Percentiles rank a stretch among this genome's conserved stretches.
phyloP scores from a whole-genome alignment of 2,113 vertebrate species.

The Phyllostomus hastatus region DNA sequence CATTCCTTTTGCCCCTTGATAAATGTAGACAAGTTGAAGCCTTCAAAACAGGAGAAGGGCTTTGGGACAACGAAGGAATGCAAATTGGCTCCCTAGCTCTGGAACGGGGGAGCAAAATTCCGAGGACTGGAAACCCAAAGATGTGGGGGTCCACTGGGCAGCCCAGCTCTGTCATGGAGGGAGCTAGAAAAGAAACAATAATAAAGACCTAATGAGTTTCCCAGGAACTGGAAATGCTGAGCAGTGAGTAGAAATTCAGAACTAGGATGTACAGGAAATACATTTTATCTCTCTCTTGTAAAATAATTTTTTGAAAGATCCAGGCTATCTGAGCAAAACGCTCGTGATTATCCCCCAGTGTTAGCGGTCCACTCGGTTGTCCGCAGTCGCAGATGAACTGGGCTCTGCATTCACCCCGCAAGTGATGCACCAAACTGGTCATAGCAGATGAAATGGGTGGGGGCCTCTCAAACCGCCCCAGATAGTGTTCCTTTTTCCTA shows the following conservation, averaged over 20 bases:
- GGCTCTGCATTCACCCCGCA: not conserved
- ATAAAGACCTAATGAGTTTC: constrained; percentile 6
- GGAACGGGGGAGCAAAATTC: not conserved
- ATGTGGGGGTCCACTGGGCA: not conserved
- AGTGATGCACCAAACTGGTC: not conserved
- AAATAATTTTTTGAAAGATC: not conserved
- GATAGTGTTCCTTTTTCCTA: not conserved
- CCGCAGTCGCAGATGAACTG: not conserved
- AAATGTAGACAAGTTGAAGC: constrained; percentile 37
- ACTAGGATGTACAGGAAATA: not conserved
- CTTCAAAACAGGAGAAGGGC: constrained; percentile 30
- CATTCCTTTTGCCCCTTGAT: constrained; percentile 48
- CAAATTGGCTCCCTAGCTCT: constrained; percentile 27
- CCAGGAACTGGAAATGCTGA: constrained; percentile 14
- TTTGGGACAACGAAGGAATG: constrained; percentile 37
- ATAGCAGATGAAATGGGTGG: not conserved
- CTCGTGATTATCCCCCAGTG: not conserved
- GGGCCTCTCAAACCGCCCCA: not conserved
- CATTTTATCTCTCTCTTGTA: not conserved
- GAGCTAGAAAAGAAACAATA: not conserved
- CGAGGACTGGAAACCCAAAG: constrained; percentile 3
- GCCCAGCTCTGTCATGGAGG: not conserved
- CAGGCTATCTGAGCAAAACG: not conserved
- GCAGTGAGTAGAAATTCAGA: not conserved
- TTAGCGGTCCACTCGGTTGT: not conserved